phyloP scores from a whole-genome alignment of 1,140 invertebrate species.

The Daktulosphaira vitifoliae region DNA sequence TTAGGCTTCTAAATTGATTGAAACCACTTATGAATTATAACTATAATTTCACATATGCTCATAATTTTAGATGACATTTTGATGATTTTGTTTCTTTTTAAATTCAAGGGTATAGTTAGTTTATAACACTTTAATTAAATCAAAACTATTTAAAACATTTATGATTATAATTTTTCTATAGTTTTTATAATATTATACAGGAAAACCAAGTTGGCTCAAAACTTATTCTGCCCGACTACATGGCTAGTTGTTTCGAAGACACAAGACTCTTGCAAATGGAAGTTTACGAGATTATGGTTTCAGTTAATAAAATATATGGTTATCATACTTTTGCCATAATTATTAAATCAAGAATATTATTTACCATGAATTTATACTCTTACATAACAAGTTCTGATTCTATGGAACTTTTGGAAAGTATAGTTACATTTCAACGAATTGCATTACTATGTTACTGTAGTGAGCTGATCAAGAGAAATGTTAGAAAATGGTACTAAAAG shows the following conservation, averaged over 20 bases:
- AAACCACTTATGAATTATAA: no score
- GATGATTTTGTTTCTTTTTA: no score
- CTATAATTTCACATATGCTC: no score
- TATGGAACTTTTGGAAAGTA: constrained; percentile 15
- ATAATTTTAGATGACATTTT: no score
- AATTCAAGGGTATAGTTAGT: no score
- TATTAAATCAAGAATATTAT: constrained; percentile 25
- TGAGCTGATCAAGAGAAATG: constrained; percentile 23
- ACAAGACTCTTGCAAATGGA: constrained; percentile 14
- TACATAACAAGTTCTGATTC: constrained; percentile 5
- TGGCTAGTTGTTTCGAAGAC: constrained; percentile 20
- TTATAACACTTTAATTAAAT: no score
- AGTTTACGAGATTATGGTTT: constrained; percentile 13
- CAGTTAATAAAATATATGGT: constrained; percentile 11
- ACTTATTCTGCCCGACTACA: constrained; percentile 16
- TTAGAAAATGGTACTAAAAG: neutral
- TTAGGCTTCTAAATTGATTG: no score
- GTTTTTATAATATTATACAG: neutral
- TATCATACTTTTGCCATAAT: neutral
- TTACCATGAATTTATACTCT: constrained; percentile 12
- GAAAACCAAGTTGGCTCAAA: constrained; percentile 21
- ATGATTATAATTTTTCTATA: no score
- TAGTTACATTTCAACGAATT: constrained; percentile 10
- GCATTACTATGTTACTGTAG: constrained; percentile 20
- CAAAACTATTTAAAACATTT: no score